phyloP scores from a whole-genome alignment of 2,797 vertebrate genomes.

The Chiloscyllium punctatum region DNA sequence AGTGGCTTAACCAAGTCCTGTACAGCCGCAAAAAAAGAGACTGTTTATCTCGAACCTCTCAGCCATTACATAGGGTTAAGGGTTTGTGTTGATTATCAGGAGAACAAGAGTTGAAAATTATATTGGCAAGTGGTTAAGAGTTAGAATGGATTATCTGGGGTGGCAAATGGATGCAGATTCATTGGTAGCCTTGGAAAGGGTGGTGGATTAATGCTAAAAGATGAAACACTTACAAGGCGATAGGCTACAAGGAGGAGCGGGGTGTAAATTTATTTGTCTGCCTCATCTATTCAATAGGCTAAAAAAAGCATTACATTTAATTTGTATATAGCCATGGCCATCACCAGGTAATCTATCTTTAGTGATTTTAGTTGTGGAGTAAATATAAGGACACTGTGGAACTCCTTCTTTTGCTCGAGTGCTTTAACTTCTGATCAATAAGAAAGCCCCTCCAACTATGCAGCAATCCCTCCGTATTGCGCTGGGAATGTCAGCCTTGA shows the following conservation, averaged over 20 bases:
- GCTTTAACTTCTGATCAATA: neutral
- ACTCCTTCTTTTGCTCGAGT: neutral
- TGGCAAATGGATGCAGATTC: neutral
- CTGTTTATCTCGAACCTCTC: too few species aligned
- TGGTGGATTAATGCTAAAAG: neutral
- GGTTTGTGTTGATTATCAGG: neutral
- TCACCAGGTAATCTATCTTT: neutral
- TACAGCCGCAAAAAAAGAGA: too few species aligned
- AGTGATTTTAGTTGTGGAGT: neutral
- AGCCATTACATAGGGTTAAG: too few species aligned
- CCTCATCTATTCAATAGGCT: neutral
- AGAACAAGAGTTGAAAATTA: neutral
- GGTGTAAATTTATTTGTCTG: neutral
- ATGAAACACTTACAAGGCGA: neutral
- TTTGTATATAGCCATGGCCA: neutral
- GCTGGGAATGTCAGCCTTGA: neutral
- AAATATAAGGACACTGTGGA: too few species aligned
- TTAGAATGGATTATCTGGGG: neutral
- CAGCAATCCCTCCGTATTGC: neutral
- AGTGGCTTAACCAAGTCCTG: too few species aligned
- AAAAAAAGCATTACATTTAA: neutral
- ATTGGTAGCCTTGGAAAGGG: neutral
- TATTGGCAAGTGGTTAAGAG: neutral
- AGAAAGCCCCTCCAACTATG: neutral
- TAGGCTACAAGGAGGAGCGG: neutral